Conservation (phyloP, 92 coral and sea anemone species). For the Pocillopora meandrina region DNA sequence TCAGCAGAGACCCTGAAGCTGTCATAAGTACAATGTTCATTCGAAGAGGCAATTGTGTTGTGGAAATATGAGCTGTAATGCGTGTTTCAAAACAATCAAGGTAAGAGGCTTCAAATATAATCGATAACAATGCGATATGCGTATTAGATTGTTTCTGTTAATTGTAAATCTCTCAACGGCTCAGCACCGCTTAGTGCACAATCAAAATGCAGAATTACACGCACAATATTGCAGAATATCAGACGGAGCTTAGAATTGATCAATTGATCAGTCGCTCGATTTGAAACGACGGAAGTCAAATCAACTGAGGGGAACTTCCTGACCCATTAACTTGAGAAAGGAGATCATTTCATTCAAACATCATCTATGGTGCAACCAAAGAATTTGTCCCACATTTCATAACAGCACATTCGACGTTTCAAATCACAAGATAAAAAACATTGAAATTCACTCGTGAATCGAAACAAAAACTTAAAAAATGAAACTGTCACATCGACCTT, state of each 20-base stretch:
- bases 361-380: not conserved
- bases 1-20: too few species aligned
- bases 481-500: not conserved
- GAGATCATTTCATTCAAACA: not conserved
- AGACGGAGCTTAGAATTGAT: too few species aligned
- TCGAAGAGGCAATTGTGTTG: too few species aligned
- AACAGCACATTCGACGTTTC: not conserved
- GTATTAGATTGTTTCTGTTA: not conserved
- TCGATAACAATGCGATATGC: not conserved
- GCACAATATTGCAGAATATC: too few species aligned
- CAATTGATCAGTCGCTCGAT: not conserved
- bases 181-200: not conserved
- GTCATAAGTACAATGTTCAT: too few species aligned
- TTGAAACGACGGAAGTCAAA: not conserved
- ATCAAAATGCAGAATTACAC: not conserved
- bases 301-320: not conserved
- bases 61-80: too few species aligned
- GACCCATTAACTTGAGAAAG: not conserved
- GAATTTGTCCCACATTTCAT: not conserved
- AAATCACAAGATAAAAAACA: not conserved
- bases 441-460: not conserved
- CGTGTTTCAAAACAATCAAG: too few species aligned
- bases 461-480: conserved; percentile 17
- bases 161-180: not conserved
- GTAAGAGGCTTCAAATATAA: too few species aligned